Evolutionary conservation across 37 sponge, comb jelly and placozoan genomes (phyloP).

Genomic region (Halichondria panicea): DNA sequence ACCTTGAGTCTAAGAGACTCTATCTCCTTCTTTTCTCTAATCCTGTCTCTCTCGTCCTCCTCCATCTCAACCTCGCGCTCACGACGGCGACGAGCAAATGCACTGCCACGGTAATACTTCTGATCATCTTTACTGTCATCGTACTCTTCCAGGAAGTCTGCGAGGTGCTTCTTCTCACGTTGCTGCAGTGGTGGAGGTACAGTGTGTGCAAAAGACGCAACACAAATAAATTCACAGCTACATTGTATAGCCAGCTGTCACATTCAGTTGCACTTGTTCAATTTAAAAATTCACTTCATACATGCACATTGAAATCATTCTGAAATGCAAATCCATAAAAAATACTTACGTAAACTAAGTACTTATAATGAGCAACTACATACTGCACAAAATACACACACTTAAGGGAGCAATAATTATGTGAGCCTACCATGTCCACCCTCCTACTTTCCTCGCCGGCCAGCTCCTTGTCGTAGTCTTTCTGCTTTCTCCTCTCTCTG

Average conservation of each 20-base stretch:
- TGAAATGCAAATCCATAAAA: no score
- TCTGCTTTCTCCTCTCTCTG: constrained; percentile 75
- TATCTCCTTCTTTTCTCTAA: constrained; percentile 86
- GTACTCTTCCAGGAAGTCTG: constrained; percentile 86
- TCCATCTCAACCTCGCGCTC: constrained; percentile 91
- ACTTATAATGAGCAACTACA: no score
- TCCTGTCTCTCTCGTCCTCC: constrained; percentile 85
- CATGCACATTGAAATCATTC: no score
- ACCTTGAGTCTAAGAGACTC: constrained; percentile 62
- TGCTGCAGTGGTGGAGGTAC: constrained; percentile 61
- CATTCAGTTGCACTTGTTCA: no score
- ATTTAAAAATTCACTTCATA: no score
- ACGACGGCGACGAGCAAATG: constrained; percentile 61
- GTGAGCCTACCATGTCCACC: constrained; percentile 61
- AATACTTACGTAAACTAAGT: no score
- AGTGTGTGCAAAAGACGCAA: no score
- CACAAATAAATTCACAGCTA: no score
- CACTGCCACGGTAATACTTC: constrained; percentile 87
- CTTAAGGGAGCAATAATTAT: no score
- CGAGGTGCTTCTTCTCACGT: constrained; percentile 63
- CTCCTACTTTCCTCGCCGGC: constrained; percentile 72
- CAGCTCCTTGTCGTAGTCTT: constrained; percentile 70
- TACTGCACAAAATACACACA: no score
- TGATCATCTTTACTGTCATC: constrained; percentile 96
- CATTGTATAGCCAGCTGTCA: no score